Conservation (phyloP, 2,888 invertebrate genomes). For the Rhodophaea formosa region DNA sequence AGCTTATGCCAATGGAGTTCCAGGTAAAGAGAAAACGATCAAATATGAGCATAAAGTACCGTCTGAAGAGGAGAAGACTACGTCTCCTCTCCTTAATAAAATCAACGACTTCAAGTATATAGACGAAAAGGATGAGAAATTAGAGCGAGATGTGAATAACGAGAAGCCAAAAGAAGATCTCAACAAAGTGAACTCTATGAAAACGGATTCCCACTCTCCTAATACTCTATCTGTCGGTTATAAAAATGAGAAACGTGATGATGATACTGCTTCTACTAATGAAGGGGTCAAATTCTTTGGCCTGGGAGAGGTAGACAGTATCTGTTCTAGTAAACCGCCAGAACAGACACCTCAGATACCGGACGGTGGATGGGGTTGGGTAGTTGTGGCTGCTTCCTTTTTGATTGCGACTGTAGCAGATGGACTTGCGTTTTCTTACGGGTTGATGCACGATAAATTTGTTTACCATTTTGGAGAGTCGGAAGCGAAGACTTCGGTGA, state of each 20-base stretch:
- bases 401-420: conserved; percentile 94
- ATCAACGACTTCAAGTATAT: conserved; percentile 61
- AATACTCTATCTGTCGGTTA: conserved; percentile 57
- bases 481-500: conserved; percentile 92
- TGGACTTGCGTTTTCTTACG: conserved; percentile 96
- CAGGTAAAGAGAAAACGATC: conserved; percentile 65
- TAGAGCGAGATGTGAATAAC: conserved; percentile 40
- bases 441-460: conserved; percentile 91
- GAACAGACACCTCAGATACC: conserved; percentile 83
- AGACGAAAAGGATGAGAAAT: conserved; percentile 56
- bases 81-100: conserved; percentile 65
- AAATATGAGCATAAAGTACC: conserved; percentile 67
- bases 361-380: conserved; percentile 96
- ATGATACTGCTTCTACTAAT: conserved; percentile 67
- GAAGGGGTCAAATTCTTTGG: conserved; percentile 79
- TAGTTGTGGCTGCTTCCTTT: conserved; percentile 92
- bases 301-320: conserved; percentile 74
- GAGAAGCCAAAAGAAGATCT: conserved; percentile 58
- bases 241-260: conserved; percentile 51
- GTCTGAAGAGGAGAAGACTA: conserved; percentile 75
- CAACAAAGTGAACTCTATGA: conserved; percentile 64
- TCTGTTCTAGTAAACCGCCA: conserved; percentile 63
- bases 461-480: conserved; percentile 88
- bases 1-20: conserved; percentile 70
- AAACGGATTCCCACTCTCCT: conserved; percentile 49